These are phyloP conservation scores for Paramormyrops kingsleyae DNA, from an alignment of 2,113 vertebrate species.

Conservation along the genomic window DNA sequence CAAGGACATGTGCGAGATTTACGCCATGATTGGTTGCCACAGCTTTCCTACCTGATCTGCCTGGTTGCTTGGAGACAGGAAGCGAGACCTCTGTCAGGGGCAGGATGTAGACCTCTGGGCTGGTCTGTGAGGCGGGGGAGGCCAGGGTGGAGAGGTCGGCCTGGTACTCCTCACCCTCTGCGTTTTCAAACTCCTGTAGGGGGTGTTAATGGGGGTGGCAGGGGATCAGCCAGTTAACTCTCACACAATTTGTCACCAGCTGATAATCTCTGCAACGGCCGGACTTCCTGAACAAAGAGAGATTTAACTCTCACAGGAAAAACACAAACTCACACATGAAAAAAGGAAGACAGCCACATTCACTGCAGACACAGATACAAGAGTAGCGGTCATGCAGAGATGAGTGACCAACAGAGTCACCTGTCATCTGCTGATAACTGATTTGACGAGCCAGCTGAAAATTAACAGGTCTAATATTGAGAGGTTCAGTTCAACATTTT, in stretches of 20 bases:
- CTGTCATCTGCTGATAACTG: neutral
- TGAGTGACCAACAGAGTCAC: neutral
- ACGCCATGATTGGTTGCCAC: neutral
- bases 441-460: neutral
- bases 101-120: conserved; percentile 87
- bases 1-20: neutral
- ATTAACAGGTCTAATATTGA: neutral
- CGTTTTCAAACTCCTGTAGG: conserved; percentile 85
- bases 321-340: neutral
- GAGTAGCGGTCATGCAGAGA: neutral
- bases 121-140: conserved; percentile 69
- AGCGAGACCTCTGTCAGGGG: conserved; percentile 86
- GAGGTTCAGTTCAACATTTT: neutral
- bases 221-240: conserved; percentile 9
- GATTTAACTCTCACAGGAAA: neutral
- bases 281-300: neutral
- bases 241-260: neutral
- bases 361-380: neutral
- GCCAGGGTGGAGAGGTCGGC: conserved; percentile 72
- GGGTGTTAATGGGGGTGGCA: neutral
- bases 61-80: conserved; percentile 80
- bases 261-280: neutral
- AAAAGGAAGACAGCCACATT: neutral
- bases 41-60: conserved; percentile 72
- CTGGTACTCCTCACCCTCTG: conserved; percentile 75